phyloP scores from a whole-genome alignment of 2,113 vertebrate species.

The Eptesicus fuscus region DNA sequence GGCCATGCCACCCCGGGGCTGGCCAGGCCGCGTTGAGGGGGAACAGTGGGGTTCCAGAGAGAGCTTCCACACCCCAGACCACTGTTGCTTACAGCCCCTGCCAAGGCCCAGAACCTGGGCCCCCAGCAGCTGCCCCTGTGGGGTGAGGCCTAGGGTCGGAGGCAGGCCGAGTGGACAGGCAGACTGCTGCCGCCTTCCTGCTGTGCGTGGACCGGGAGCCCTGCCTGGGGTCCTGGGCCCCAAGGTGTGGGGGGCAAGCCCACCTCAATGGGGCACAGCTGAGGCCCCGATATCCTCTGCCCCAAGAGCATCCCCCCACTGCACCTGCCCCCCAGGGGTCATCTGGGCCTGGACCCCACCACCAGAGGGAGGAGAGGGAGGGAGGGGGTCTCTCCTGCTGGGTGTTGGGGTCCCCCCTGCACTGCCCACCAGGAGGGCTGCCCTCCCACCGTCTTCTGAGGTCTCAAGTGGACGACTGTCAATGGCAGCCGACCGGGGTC shows the following conservation, averaged over 20 bases:
- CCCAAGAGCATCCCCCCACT: neutral
- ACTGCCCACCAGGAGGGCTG: neutral
- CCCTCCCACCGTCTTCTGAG: neutral
- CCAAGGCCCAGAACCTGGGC: neutral
- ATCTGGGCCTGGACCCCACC: neutral
- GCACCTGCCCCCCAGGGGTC: neutral
- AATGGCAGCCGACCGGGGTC: neutral
- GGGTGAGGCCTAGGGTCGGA: no score
- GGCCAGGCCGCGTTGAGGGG: neutral
- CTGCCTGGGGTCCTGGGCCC: neutral
- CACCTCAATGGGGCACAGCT: rapidly evolving
- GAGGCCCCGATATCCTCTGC: neutral
- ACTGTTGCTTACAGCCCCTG: no score
- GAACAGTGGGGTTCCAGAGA: neutral
- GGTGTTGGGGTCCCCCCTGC: neutral
- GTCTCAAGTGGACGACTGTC: neutral
- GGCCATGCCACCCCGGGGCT: rapidly evolving
- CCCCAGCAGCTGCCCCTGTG: neutral
- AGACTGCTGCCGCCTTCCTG: no score
- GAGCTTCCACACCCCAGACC: no score
- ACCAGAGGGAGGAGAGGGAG: no score
- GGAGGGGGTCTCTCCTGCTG: neutral
- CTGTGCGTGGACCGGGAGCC: rapidly evolving
- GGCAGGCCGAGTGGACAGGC: neutral
- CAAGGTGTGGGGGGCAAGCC: rapidly evolving